Evolutionary conservation across 2,113 vertebrate species (phyloP), one percentile per base, ranked within the genome.

Genomic region (Camelus bactrianus): DNA sequence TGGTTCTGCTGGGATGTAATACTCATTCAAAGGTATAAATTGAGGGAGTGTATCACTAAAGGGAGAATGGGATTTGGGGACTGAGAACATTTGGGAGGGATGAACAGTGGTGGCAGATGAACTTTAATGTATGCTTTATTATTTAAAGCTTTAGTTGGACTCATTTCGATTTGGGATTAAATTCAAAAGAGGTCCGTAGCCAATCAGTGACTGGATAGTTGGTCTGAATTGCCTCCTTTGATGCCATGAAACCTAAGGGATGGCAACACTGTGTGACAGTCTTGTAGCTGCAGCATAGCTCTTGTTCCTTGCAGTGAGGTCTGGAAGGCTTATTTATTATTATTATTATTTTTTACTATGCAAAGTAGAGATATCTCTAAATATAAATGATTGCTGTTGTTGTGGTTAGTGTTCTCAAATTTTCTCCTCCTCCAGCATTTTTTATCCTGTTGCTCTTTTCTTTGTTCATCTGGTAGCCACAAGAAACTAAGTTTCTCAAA

Each of bases 71-170:
- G 30, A 52, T 70, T 87, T 95, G 91, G 42, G 76, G 28, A 84
- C 10, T 46, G 92, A 96, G 48, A 94, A 84, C 15, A 15, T 91
- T 64, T 19, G 26, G 54, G 28, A 82, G 20, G 35, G 52, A 16
- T 56, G 3, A 70, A 35, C 1, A 84, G 46, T 81, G 46, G 83
- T 84, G n/a, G 14, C 4, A 0, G 97, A 90, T 35, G 81, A 52
- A 94, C 6, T 92, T 93, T 97, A 95, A 94, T 83, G 14, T 28
- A 77, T 35, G 46, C 32, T 16, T 69, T 13, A 14, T 97, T 82
- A 89, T 85, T 48, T 83, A 54, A 54, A 80, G 13, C 8, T 97
- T 94, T 93, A 35, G 28, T n/a, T 97, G 92, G 84, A 72, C 90
- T 84, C 0, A 0, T 48, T 94, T 92, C 80, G 65, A 65, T 48